A percentile compares a stretch with the other conserved stretches of the same genome.
Evolutionary conservation across 1,140 invertebrate genomes (phyloP).

Genomic region (Meloidogyne exigua): DNA sequence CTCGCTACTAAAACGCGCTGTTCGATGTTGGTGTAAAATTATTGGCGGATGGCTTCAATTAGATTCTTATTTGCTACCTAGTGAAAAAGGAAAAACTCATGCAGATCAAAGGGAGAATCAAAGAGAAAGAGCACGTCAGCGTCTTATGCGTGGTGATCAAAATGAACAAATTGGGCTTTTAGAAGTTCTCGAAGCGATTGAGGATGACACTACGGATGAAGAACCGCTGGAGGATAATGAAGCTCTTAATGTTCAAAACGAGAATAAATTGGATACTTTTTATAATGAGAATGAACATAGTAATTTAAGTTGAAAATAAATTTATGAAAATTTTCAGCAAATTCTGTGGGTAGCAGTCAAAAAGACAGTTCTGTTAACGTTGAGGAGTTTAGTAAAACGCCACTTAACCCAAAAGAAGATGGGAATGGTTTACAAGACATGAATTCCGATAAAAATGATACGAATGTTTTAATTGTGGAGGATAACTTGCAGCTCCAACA

Average conservation of each 20-base stretch:
- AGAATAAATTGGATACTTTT: background rate
- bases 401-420: slow-evolving; percentile 1
- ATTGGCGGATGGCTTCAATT: slow-evolving; percentile 66
- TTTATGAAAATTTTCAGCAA: background rate
- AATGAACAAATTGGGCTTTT: slow-evolving; percentile 23
- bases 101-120: slow-evolving; percentile 9
- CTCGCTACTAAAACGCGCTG: slow-evolving; percentile 82
- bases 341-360: slow-evolving; percentile 2
- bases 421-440: slow-evolving; percentile 28
- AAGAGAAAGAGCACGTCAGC: slow-evolving; percentile 19
- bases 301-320: no score
- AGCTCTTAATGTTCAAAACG: background rate
- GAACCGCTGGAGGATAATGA: background rate
- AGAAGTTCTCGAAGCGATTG: slow-evolving; percentile 27
- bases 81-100: slow-evolving; percentile 13
- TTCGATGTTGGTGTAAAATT: slow-evolving; percentile 82
- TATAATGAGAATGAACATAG: background rate
- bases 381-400: background rate
- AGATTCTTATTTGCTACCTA: slow-evolving; percentile 36
- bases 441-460: background rate
- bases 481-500: background rate
- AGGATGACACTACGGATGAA: slow-evolving; percentile 28
- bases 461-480: background rate
- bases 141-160: slow-evolving; percentile 23
- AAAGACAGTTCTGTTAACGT: slow-evolving; percentile 33